Evolutionary conservation across 2,113 vertebrate species (phyloP).

Genomic region (Theristicus caerulescens): DNA sequence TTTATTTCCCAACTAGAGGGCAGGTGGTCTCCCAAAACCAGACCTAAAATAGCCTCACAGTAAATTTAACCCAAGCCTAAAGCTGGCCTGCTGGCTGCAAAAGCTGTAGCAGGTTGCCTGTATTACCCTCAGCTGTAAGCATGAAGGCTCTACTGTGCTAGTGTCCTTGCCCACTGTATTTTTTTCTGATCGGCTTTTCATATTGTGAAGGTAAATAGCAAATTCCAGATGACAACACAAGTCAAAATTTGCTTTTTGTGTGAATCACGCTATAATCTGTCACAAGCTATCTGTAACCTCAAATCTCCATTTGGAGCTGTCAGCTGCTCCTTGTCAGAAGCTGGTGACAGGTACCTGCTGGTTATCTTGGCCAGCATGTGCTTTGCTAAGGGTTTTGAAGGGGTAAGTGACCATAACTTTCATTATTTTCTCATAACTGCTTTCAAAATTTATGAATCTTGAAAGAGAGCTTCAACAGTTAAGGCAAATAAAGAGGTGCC

Average conservation of each 20-base stretch:
- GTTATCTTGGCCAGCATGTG: background rate
- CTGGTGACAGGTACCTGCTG: background rate
- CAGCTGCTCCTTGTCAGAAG: background rate
- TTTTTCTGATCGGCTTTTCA: background rate
- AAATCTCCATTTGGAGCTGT: background rate
- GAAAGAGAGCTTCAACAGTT: background rate
- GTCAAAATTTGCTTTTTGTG: background rate
- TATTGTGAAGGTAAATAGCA: background rate
- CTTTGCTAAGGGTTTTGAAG: background rate
- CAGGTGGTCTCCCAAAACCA: background rate
- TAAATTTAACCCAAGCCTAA: background rate
- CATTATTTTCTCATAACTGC: background rate
- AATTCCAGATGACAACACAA: background rate
- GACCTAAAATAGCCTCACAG: background rate
- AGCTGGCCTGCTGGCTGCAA: background rate
- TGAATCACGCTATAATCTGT: background rate
- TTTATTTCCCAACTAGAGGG: background rate
- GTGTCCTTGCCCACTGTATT: background rate
- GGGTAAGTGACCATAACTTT: background rate
- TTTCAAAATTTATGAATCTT: background rate
- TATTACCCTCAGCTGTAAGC: background rate
- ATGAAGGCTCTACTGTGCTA: background rate
- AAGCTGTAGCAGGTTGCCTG: background rate
- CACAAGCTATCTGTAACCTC: background rate
- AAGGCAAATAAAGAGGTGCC: background rate